Base-by-base conservation (phyloP, 1,140 invertebrate species). In the Zophobas morio region DNA sequence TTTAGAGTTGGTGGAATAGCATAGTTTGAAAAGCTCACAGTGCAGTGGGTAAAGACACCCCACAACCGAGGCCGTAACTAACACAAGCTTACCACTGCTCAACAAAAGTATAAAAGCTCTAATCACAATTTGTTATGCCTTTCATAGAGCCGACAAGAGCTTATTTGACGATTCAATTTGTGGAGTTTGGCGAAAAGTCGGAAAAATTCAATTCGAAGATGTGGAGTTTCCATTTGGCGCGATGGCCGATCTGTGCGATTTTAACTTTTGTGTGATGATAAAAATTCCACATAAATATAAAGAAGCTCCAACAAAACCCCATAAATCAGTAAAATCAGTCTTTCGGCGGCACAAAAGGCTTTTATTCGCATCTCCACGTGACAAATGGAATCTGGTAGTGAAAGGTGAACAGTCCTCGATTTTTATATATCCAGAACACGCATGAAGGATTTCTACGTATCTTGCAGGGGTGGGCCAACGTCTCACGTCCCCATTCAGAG, bases 301-400 rank as follows among this genome's bases (percentile, higher is more conserved):
- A 78, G 70, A 75, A 80, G 76, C 75, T 76, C 73, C 47, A 76
- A 80, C 72, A 72, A 75, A 75, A 77, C 79, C 60, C 66, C 77
- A 75, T 80, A 80, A 78, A 80, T 80, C 79, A 78, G 54, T 56
- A 76, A 80, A 77, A 80, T 80, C 79, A 80, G 70, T 80, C 79
- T 78, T 79, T 80, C 70, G 76, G 75, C 60, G 74, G 74, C 74
- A 78, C 79, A 78, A 78, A 78, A 74, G 74, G 63, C 74, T 71
- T 80, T 78, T 78, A 79, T 81, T 78, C 78, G 78, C 71, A 77
- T 76, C 78, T 72, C 56, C 76, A 76, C 76, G 80, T 85, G 84
- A 85, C 84, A 85, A 85, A 85, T 85, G 84, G 81, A 85, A 81
- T 82, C 84, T 85, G 84, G 78, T 81, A 81, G 82, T 85, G 84